Base-by-base conservation (phyloP, 2,888 invertebrate species). In the Emmelina monodactyla region DNA sequence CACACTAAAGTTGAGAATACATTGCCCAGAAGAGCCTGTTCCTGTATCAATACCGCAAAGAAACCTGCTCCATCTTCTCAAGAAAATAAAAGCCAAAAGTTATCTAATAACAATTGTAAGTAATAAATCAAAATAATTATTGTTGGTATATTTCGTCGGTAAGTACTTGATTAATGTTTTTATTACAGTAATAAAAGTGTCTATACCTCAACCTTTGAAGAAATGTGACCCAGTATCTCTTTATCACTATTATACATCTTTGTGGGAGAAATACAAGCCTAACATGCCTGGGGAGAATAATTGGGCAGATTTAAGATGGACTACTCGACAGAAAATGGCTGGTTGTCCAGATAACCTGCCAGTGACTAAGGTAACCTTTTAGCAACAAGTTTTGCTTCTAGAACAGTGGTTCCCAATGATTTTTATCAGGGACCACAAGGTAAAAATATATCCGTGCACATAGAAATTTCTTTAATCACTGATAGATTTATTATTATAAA, bases 171-270 rank as follows among this genome's bases (percentile, higher is more conserved):
- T n/a, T n/a, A 29, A 9, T 31, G 7, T 22, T 35, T 39, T 16
- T 39, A 25, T 57, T 78, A 35, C 62, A 88, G 88, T 87, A 58
- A 87, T 88, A 37, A 81, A 82, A 55, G 83, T 86, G 7, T 78
- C 80, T 48, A 71, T 66, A 47, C 62, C 65, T 29, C 67, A 69
- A 31, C 50, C 60, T 15, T 69, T 66, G 34, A 70, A 70, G 44
- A 84, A 83, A 60, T 81, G 81, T 58, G 91, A 91, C 58, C 91
- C 92, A 12, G 91, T 92, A 1, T 79, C 86, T 12, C 65, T 91
- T 12, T 92, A 91, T 53, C 90, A 91, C 45, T 85, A 88, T 48
- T 92, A 92, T 54, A 85, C 87, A 47, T 75, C 83, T 19, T 73
- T 87, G 48, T 92, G 92, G 92, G 84, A 84, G 14, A 85, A 86